Evolutionary conservation across 2,113 vertebrate species (phyloP).

Genomic region (Nothocercus nigrocapillus): DNA sequence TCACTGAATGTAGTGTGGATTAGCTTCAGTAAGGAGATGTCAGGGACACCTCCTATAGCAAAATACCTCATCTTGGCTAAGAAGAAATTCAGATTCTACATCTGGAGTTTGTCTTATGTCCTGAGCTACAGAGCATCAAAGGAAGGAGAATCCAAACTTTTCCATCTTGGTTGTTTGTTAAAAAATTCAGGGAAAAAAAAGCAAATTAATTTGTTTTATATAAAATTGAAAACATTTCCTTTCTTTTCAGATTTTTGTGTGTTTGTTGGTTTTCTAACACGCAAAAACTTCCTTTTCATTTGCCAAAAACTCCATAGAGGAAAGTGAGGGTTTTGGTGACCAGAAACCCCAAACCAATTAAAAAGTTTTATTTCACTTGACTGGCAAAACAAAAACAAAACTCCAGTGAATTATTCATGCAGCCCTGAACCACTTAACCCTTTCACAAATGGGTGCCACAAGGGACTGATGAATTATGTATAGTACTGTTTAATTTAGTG

Average conservation of each 20-base stretch:
- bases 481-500: conserved; percentile 15
- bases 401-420: neutral
- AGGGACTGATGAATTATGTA: conserved; percentile 9
- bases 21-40: neutral
- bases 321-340: neutral
- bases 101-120: neutral
- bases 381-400: neutral
- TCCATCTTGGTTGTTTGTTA: neutral
- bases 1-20: neutral
- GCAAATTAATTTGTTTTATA: neutral
- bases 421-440: conserved; percentile 38
- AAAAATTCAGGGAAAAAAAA: neutral
- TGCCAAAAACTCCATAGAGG: neutral
- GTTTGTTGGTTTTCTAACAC: neutral
- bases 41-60: neutral
- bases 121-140: neutral
- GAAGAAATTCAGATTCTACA: neutral
- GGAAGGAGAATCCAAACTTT: neutral
- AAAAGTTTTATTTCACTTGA: conserved; percentile 10
- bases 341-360: neutral
- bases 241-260: neutral
- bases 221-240: neutral
- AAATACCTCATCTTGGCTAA: neutral
- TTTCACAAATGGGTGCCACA: conserved; percentile 1
- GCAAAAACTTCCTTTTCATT: neutral